These are phyloP conservation scores for Prionace glauca DNA, from an alignment of 2,797 vertebrate genomes.

Conservation along the genomic window DNA sequence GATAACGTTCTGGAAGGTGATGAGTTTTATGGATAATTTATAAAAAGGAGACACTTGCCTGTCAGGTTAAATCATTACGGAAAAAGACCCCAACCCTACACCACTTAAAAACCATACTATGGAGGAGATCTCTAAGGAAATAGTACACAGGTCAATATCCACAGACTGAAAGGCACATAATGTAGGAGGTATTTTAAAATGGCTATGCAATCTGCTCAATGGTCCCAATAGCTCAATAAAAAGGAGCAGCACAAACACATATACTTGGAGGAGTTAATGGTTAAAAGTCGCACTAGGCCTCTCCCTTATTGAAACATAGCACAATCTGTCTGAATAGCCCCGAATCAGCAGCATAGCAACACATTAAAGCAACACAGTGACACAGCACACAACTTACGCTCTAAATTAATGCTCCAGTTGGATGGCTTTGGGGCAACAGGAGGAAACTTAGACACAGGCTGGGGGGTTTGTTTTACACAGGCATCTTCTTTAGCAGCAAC, in stretches of 20 bases:
- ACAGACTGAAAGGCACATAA: background rate
- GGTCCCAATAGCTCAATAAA: background rate
- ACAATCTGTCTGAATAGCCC: background rate
- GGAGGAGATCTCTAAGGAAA: background rate
- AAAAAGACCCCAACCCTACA: background rate
- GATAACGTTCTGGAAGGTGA: background rate
- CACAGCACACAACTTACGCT: constrained; percentile 8
- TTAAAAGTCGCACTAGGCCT: background rate
- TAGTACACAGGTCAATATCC: background rate
- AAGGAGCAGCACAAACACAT: background rate
- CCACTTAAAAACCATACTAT: background rate
- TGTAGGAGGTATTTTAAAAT: background rate
- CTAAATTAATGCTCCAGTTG: background rate
- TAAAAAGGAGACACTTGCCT: background rate
- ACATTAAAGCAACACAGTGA: background rate
- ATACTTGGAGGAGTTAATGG: background rate
- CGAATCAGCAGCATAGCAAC: background rate
- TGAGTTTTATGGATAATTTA: background rate
- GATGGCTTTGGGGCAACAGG: background rate
- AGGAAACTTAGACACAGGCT: background rate
- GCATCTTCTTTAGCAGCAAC: background rate
- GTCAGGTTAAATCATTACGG: background rate
- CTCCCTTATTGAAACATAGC: background rate
- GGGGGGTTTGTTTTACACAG: background rate
- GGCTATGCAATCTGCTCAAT: background rate